Conservation (phyloP, 37 sponge, comb jelly and placozoan species). For the Beroe ovata region DNA sequence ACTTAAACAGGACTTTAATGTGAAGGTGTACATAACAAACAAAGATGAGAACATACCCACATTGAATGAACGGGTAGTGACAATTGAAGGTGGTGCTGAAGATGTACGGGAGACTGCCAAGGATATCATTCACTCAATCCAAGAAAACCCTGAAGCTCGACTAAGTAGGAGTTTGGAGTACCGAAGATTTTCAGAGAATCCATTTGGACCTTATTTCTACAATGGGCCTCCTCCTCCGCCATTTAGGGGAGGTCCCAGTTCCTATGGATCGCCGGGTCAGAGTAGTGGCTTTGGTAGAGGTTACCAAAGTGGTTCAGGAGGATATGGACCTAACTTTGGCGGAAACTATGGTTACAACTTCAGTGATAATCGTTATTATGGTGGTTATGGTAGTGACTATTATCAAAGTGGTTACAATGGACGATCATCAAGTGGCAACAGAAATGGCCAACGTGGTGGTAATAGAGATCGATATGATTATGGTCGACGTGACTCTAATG, state of each 20-base stretch:
- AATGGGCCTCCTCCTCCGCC: slow-evolving; percentile 54
- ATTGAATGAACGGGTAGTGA: slow-evolving; percentile 52
- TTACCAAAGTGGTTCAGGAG: slow-evolving; percentile 1
- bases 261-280: neutral
- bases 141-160: slow-evolving; percentile 64
- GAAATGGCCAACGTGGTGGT: neutral
- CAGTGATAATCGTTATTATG: slow-evolving; percentile 29
- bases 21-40: slow-evolving; percentile 65
- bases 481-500: slow-evolving; percentile 14
- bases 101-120: slow-evolving; percentile 35
- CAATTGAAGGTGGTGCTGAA: slow-evolving; percentile 43
- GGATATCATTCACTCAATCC: slow-evolving; percentile 52
- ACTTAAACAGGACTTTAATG: slow-evolving; percentile 55
- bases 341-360: slow-evolving; percentile 45
- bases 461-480: neutral
- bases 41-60: slow-evolving; percentile 64
- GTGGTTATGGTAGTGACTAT: slow-evolving; percentile 43
- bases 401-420: slow-evolving; percentile 4
- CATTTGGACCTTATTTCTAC: slow-evolving; percentile 41
- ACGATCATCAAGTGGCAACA: slow-evolving; percentile 8
- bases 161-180: slow-evolving; percentile 53
- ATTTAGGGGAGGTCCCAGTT: slow-evolving; percentile 7
- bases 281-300: slow-evolving; percentile 23
- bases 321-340: neutral
- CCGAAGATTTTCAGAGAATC: slow-evolving; percentile 37